phyloP scores from a whole-genome alignment of 2,888 invertebrate genomes.

The Drosophila melanosoma region DNA sequence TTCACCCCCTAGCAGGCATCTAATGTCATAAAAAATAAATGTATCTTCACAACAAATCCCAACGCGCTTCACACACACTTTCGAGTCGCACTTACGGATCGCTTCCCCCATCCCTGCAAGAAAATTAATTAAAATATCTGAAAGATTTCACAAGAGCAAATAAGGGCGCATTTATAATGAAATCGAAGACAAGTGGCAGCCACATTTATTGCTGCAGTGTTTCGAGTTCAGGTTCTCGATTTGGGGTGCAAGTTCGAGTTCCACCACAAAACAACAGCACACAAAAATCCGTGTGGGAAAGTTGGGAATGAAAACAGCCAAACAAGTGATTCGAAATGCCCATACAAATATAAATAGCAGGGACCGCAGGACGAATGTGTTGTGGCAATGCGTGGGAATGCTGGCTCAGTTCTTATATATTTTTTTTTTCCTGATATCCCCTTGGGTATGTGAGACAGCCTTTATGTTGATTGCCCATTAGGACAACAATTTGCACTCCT shows the following conservation, averaged over 20 bases:
- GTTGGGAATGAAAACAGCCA: constrained; percentile 69
- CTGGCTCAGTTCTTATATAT: constrained; percentile 26
- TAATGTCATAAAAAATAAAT: constrained; percentile 30
- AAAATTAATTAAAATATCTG: constrained; percentile 77
- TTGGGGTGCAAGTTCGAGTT: constrained; percentile 39
- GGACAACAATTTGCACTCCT: constrained; percentile 80
- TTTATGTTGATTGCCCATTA: constrained; percentile 78
- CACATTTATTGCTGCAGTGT: constrained; percentile 60
- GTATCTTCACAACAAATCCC: constrained; percentile 34
- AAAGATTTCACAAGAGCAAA: constrained; percentile 53
- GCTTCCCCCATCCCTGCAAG: constrained; percentile 16
- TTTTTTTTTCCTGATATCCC: constrained; percentile 8
- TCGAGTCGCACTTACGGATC: constrained; percentile 27
- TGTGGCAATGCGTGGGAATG: constrained; percentile 73
- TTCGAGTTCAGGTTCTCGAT: constrained; percentile 26
- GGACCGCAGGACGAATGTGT: constrained; percentile 64
- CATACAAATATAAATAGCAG: constrained; percentile 54
- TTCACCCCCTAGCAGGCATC: constrained; percentile 33
- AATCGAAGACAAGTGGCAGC: constrained; percentile 74
- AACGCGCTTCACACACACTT: constrained; percentile 71
- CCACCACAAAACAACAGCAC: constrained; percentile 24
- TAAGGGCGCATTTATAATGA: constrained; percentile 58
- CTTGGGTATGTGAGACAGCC: constrained; percentile 31
- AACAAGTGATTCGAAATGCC: constrained; percentile 73
- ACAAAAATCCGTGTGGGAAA: constrained; percentile 72